A percentile compares a stretch with the other conserved stretches of the same genome.
Evolutionary conservation across 2,888 invertebrate species (phyloP).

Genomic region (Diadromus collaris): DNA sequence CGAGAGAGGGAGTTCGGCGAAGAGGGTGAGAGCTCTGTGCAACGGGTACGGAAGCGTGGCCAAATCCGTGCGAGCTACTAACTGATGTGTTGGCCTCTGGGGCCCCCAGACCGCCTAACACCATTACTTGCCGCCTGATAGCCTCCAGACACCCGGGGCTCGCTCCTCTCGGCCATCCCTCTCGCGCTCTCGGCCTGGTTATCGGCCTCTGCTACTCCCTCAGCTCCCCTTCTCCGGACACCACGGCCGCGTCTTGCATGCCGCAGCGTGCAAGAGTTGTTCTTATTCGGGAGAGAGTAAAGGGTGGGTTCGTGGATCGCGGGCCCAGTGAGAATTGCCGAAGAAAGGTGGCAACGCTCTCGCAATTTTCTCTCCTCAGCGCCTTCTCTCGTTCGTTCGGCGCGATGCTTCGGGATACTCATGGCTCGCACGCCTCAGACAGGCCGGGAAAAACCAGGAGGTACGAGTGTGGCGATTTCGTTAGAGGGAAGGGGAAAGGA

Average conservation of each 20-base stretch:
- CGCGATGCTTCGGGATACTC: neutral
- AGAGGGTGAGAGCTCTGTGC: conserved; percentile 1
- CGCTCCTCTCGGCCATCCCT: conserved; percentile 5
- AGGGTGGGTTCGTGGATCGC: neutral
- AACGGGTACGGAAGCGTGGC: conserved; percentile 59
- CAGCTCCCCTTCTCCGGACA: conserved; percentile 14
- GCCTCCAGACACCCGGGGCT: conserved; percentile 69
- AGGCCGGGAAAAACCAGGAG: conserved; percentile 8
- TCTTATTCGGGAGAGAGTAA: conserved; percentile 1
- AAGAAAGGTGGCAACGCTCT: conserved; percentile 8
- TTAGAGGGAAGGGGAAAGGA: conserved; percentile 12
- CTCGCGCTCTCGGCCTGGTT: conserved; percentile 25
- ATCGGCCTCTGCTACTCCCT: conserved; percentile 41
- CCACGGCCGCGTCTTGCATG: conserved; percentile 21
- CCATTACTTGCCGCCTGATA: conserved; percentile 73
- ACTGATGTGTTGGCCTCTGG: conserved; percentile 73
- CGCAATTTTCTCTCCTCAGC: conserved; percentile 15
- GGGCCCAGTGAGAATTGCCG: neutral
- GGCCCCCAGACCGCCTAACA: conserved; percentile 69
- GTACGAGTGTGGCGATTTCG: conserved; percentile 25
- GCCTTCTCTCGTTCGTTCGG: conserved; percentile 25
- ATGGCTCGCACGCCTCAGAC: neutral
- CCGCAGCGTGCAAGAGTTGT: neutral
- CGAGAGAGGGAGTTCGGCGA: neutral
- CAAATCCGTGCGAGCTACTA: conserved; percentile 66